Evolutionary conservation across 2,888 invertebrate genomes (phyloP).

Genomic region (Polymixis lichenea): DNA sequence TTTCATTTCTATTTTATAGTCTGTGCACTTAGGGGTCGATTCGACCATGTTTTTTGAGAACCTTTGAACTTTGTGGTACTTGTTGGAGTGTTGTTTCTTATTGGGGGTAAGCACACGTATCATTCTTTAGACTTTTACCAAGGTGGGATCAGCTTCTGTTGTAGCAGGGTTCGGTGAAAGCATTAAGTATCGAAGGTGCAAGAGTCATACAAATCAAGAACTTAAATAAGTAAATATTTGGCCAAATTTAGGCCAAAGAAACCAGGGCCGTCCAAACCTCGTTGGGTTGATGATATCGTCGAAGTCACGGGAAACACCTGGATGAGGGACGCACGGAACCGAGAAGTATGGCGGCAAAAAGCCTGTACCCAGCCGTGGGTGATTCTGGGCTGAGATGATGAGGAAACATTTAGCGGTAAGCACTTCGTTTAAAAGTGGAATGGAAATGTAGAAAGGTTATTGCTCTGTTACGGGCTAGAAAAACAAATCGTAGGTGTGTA

Average conservation of each 20-base stretch:
- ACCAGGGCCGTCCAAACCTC: no score
- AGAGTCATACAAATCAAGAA: not conserved
- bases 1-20: conserved; percentile 72
- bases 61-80: conserved; percentile 56
- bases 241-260: no score
- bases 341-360: no score
- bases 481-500: not conserved
- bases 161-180: conserved; percentile 2
- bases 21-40: conserved; percentile 43
- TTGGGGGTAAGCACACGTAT: conserved; percentile 9
- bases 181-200: not conserved
- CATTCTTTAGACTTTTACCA: not conserved
- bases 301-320: no score
- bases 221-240: no score
- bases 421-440: not conserved
- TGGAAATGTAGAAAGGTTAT: not conserved
- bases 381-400: no score
- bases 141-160: not conserved
- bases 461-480: not conserved
- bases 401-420: not conserved
- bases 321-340: no score
- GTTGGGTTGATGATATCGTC: no score
- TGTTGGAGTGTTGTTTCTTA: conserved; percentile 21
- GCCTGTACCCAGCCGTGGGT: no score
- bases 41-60: conserved; percentile 45